Conservation (phyloP, 2,113 vertebrate species). For the Dromaius novaehollandiae region DNA sequence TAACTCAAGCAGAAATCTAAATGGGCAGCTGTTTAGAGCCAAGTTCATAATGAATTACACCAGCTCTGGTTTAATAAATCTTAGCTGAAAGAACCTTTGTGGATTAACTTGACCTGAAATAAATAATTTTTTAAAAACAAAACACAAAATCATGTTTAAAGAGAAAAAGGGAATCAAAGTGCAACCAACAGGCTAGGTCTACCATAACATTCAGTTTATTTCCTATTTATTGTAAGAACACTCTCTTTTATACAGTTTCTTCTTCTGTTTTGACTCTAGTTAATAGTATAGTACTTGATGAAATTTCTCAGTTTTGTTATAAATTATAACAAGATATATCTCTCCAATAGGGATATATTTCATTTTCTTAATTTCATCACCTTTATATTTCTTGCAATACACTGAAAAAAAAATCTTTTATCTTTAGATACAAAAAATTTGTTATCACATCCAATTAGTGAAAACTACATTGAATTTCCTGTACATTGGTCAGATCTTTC, state of each 20-base stretch:
- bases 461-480: slow-evolving; percentile 38
- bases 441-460: slow-evolving; percentile 24
- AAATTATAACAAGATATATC: neutral
- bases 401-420: neutral
- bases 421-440: slow-evolving; percentile 7
- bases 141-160: neutral
- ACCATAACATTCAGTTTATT: neutral
- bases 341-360: neutral
- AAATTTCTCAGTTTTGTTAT: neutral
- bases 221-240: neutral
- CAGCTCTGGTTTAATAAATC: neutral
- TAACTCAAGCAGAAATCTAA: neutral
- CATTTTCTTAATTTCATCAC: neutral
- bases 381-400: neutral
- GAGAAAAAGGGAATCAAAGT: neutral
- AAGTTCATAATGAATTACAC: neutral
- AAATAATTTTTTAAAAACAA: neutral
- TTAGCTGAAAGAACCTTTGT: neutral
- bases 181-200: neutral
- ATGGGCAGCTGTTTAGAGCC: neutral
- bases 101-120: neutral
- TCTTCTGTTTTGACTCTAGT: neutral
- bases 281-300: neutral
- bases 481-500: neutral
- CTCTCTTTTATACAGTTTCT: neutral